Evolutionary conservation across 2,888 invertebrate genomes (phyloP).

Genomic region (Ametastegia equiseti): DNA sequence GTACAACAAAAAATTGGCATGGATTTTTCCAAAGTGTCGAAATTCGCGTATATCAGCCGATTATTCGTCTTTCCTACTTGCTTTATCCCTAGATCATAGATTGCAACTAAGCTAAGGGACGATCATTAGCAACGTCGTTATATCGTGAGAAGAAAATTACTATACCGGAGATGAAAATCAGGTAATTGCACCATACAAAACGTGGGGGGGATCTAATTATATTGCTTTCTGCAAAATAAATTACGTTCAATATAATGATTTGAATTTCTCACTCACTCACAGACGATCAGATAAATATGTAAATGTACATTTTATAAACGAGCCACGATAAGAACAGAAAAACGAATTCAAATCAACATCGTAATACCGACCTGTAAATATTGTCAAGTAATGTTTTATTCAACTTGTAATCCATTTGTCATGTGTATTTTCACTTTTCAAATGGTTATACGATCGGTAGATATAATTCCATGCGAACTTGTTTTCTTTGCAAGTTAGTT

Average conservation of each 20-base stretch:
- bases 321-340: neutral
- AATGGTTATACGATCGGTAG: neutral
- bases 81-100: no score
- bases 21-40: no score
- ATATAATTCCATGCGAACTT: neutral
- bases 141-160: neutral
- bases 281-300: neutral
- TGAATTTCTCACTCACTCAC: neutral
- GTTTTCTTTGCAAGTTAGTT: no score
- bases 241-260: neutral
- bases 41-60: no score
- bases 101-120: neutral
- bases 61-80: no score
- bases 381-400: neutral
- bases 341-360: neutral
- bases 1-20: no score
- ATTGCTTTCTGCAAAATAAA: neutral
- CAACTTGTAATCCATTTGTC: slow-evolving; percentile 30
- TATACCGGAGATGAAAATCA: neutral
- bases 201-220: neutral
- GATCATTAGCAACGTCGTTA: neutral
- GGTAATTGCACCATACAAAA: neutral
- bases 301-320: neutral
- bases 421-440: neutral
- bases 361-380: slow-evolving; percentile 27